Base-by-base conservation (phyloP, 2,888 invertebrate genomes). In the Choreutis nemorana region DNA sequence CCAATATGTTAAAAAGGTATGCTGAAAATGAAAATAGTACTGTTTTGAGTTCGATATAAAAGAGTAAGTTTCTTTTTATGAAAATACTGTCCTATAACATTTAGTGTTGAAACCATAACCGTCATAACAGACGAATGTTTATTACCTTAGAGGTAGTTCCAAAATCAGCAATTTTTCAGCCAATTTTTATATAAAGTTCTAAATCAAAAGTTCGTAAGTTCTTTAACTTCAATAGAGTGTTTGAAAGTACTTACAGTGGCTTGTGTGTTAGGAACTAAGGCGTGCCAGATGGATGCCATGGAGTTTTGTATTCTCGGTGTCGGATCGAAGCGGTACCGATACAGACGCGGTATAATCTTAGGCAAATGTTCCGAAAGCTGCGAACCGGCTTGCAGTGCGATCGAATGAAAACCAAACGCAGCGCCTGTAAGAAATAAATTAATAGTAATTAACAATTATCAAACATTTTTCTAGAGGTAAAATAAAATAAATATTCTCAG, bases 241-340 rank as follows among this genome's bases (percentile, higher is more conserved):
- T 6, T 2, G 14, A 26, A 14, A 20, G 25, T 36, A 63, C 81
- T 78, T 53, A 94, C 91, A 27, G 89, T 89, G 59, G 91, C 91
- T 49, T 88, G 87, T 3, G 91, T 89, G 50, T 93, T 92, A 9
- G 85, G 84, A 6, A 97, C 94, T 27, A 97, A 82, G 8, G 91
- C 89, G 40, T 90, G 88, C 97, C 97, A 97, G 50, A 97, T 97
- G 49, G 90, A 89, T 28, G 89, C 84, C 95, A 97, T 97, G 9
- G 94, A 93, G 55, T 89, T 87, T 63, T 96, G 95, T 42, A 96
- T 90, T 54, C 89, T 90, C 16, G 92, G 90, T 35, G 92, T 93
- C 7, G 97, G 96, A 67, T 97, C 96, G 66, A 92, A 97, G 55
- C 94, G 90, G 68, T 90, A 90, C 27, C 90, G 83, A 57, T 90